Evolutionary conservation across 2,888 invertebrate species (phyloP).

Genomic region (Euplexia lucipara): DNA sequence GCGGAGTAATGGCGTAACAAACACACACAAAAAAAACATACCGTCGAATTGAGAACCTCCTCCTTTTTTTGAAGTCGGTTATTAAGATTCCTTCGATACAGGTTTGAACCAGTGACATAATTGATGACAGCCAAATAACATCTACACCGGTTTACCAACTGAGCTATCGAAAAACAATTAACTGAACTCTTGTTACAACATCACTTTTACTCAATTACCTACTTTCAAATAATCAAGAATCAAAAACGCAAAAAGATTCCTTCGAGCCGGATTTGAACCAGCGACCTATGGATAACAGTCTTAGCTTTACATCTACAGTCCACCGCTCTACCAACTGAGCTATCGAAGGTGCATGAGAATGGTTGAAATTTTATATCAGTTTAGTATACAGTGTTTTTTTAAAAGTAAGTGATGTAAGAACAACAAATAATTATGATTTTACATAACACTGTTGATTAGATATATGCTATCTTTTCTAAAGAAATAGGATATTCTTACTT

Average conservation of each 20-base stretch:
- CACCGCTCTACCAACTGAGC: slow-evolving; percentile 91
- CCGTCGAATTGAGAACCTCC: no score
- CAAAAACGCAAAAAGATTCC: slow-evolving; percentile 75
- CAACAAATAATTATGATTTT: no score
- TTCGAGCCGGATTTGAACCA: slow-evolving; percentile 93
- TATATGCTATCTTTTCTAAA: no score
- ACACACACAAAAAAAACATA: no score
- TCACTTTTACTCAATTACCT: no score
- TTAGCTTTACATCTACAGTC: slow-evolving; percentile 79
- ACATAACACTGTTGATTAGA: no score
- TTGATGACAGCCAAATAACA: no score
- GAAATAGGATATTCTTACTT: no score
- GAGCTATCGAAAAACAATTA: background rate
- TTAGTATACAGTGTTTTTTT: background rate
- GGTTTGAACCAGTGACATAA: no score
- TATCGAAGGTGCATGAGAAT: slow-evolving; percentile 78
- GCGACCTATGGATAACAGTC: slow-evolving; percentile 89
- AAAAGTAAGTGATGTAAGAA: background rate
- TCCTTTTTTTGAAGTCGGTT: no score
- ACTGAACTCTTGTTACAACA: background rate
- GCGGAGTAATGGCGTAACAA: no score
- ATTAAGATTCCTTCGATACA: no score
- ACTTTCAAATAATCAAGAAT: background rate
- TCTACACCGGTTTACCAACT: background rate
- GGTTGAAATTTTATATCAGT: background rate